These are phyloP conservation scores for Metopolophium dirhodum DNA, from an alignment of 1,140 invertebrate genomes.

Conservation along the genomic window DNA sequence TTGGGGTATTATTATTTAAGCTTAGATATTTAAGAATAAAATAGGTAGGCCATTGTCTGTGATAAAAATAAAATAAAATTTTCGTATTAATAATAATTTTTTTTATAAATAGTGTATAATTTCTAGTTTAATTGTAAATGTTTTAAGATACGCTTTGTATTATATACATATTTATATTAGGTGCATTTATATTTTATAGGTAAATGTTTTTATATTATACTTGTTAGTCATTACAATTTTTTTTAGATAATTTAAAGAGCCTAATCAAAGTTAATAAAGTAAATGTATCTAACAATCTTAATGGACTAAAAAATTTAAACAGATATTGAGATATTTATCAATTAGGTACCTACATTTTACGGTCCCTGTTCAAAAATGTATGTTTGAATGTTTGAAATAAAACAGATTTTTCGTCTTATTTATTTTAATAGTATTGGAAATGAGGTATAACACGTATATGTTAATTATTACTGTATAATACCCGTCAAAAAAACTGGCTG, in stretches of 20 bases:
- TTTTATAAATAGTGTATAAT: neutral
- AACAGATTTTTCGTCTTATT: too few species aligned
- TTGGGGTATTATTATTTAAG: slow-evolving; percentile 61
- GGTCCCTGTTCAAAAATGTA: too few species aligned
- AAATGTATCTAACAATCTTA: neutral
- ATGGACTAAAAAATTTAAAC: too few species aligned
- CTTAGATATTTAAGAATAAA: neutral
- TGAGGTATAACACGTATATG: too few species aligned
- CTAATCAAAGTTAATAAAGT: neutral
- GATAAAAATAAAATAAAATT: slow-evolving; percentile 60
- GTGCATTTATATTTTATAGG: neutral
- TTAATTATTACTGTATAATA: too few species aligned
- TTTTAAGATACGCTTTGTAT: neutral
- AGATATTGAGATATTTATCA: too few species aligned
- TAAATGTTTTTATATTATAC: neutral
- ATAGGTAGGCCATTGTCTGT: slow-evolving; percentile 60
- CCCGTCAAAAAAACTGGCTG: too few species aligned
- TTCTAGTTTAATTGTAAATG: neutral
- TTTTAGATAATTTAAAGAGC: neutral
- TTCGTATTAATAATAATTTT: neutral
- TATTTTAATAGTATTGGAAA: too few species aligned
- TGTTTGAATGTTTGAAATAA: too few species aligned
- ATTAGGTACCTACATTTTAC: too few species aligned
- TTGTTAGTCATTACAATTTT: neutral
- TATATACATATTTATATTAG: neutral